These are phyloP conservation scores for Malthinus flaveolus DNA, from an alignment of 2,888 invertebrate genomes.

Conservation along the genomic window DNA sequence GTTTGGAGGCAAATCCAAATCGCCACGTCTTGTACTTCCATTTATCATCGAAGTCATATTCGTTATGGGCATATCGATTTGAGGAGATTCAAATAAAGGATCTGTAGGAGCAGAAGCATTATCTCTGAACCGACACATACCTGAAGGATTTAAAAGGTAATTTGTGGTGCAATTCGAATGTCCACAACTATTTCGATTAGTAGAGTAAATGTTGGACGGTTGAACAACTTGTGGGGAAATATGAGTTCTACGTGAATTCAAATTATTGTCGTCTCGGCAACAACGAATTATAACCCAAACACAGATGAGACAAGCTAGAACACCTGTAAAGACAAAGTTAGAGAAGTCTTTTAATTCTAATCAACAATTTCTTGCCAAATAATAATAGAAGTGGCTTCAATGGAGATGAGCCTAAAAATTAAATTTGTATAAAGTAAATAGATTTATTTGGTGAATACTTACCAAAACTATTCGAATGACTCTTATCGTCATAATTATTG, in stretches of 20 bases:
- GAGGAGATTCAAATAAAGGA: not conserved
- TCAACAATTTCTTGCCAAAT: not conserved
- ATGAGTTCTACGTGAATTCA: not conserved
- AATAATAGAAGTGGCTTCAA: not conserved
- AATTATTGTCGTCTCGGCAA: not conserved
- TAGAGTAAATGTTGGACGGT: too few relatives aligned
- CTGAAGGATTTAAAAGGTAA: slow-evolving; percentile 2
- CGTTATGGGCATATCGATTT: not conserved
- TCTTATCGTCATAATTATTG: too few relatives aligned
- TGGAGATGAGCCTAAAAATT: not conserved
- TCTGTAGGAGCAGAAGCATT: not conserved
- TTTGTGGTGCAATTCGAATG: not conserved
- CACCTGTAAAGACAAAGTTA: not conserved
- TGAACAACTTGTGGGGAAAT: not conserved
- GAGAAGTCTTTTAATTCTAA: not conserved
- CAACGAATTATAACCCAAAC: not conserved
- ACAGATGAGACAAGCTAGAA: not conserved
- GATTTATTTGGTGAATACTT: not conserved
- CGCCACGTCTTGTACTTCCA: too few relatives aligned
- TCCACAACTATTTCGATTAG: not conserved
- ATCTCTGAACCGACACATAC: not conserved
- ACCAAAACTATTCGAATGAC: too few relatives aligned
- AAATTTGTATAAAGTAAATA: not conserved
- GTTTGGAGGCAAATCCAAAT: not conserved
- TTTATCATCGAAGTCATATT: not conserved